phyloP scores from a whole-genome alignment of 2,888 invertebrate genomes.

The Tuberolachnus salignus region DNA sequence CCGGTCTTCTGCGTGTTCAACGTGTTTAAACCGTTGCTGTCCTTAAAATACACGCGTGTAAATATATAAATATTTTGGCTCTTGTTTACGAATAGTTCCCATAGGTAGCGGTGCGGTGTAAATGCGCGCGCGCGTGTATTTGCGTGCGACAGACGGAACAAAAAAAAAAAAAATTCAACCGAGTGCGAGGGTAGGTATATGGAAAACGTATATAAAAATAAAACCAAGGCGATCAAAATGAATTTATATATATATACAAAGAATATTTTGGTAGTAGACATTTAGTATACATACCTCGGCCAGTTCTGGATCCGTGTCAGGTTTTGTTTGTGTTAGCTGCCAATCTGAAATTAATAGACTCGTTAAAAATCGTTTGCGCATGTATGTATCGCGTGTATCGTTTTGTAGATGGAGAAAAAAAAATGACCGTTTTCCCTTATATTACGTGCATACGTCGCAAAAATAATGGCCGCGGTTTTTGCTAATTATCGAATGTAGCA shows the following conservation, averaged over 20 bases:
- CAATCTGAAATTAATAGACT: constrained; percentile 51
- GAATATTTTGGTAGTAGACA: not conserved
- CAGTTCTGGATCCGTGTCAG: constrained; percentile 50
- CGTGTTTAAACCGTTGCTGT: no score
- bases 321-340: constrained; percentile 48
- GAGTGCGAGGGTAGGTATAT: not conserved
- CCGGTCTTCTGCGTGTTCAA: no score
- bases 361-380: not conserved
- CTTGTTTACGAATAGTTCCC: constrained; percentile 11
- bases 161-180: no score
- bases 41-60: not conserved
- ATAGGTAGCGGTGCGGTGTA: not conserved
- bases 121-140: not conserved
- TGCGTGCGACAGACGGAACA: not conserved
- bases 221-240: constrained; percentile 18
- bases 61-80: constrained; percentile 7
- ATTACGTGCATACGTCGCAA: not conserved
- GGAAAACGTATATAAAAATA: constrained; percentile 28
- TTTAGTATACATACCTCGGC: constrained; percentile 28
- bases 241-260: not conserved
- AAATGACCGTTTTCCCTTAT: not conserved
- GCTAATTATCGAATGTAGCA: not conserved
- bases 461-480: not conserved
- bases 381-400: not conserved
- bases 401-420: not conserved